Evolutionary conservation across 2,113 vertebrate genomes (phyloP).

Genomic region (Todiramphus chloris): DNA sequence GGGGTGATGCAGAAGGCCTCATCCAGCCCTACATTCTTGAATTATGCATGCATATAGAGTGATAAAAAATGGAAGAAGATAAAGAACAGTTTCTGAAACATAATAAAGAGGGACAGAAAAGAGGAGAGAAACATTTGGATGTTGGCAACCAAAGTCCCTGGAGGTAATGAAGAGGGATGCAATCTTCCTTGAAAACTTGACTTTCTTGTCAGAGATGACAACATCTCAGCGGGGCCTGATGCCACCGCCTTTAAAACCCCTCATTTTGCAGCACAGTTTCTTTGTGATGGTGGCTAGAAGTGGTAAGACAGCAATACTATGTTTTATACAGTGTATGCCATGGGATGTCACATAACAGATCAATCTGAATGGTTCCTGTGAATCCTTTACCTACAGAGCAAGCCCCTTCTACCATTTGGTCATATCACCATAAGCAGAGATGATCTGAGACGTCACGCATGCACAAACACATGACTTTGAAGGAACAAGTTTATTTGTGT

Average conservation of each 20-base stretch:
- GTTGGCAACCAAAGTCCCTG: background rate
- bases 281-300: background rate
- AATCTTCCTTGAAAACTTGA: background rate
- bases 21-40: background rate
- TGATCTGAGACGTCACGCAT: rapidly evolving
- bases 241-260: background rate
- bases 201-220: background rate
- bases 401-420: background rate
- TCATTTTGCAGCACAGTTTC: background rate
- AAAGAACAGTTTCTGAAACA: background rate
- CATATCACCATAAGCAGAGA: background rate
- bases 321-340: background rate
- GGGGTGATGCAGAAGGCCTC: background rate
- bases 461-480: background rate
- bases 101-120: background rate
- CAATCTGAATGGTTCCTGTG: background rate
- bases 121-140: background rate
- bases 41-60: background rate
- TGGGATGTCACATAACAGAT: background rate
- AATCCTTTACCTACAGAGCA: background rate
- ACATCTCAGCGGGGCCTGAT: background rate
- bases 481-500: background rate
- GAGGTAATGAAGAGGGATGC: background rate
- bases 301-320: background rate
- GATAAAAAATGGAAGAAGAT: background rate